Evolutionary conservation across 2,113 vertebrate species (phyloP).

Genomic region (Illadopsis cleaveri): DNA sequence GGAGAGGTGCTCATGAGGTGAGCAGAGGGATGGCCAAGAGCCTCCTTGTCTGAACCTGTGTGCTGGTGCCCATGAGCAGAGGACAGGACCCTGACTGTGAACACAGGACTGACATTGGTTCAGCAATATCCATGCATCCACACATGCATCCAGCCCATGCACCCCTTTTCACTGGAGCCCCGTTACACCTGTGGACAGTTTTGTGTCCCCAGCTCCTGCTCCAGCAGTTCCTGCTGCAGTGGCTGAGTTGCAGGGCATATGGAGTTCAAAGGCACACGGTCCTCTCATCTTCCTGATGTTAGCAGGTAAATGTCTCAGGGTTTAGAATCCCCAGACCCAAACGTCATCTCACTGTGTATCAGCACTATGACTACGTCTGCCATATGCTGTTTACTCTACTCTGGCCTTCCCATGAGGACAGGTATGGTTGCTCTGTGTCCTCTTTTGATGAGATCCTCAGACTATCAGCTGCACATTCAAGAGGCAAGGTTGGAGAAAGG

Average conservation of each 20-base stretch:
- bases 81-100: background rate
- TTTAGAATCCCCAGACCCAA: background rate
- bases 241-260: background rate
- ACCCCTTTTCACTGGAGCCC: background rate
- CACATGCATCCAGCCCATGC: background rate
- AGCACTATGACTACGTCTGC: background rate
- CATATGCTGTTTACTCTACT: background rate
- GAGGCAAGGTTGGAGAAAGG: background rate
- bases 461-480: background rate
- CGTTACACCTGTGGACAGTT: rapidly evolving
- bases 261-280: background rate
- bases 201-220: background rate
- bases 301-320: background rate
- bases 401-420: background rate
- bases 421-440: background rate
- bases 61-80: background rate
- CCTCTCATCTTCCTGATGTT: background rate
- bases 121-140: background rate
- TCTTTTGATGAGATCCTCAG: background rate
- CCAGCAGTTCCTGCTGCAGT: background rate
- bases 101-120: rapidly evolving
- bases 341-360: background rate
- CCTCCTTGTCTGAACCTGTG: background rate
- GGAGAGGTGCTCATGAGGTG: background rate
- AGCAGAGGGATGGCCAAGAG: background rate